These are phyloP conservation scores for Lates calcarifer DNA, from an alignment of 2,113 vertebrate species.

Conservation along the genomic window DNA sequence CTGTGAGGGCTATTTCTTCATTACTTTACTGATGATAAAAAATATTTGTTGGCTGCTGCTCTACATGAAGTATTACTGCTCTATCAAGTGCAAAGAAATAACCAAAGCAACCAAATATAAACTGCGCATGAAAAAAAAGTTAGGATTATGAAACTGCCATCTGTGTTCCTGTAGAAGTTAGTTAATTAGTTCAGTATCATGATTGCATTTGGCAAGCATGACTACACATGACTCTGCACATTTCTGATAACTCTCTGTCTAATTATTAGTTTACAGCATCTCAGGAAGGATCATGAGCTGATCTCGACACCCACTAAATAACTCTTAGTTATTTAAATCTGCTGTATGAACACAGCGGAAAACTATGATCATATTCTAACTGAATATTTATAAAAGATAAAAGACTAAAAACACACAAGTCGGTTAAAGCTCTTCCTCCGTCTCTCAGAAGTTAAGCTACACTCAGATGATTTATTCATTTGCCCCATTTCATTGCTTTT, in stretches of 20 bases:
- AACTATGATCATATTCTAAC: conserved; percentile 3
- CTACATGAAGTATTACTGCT: too few relatives aligned
- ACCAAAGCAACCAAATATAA: background rate
- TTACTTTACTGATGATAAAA: background rate
- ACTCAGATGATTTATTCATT: conserved; percentile 52
- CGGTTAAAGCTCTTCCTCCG: conserved; percentile 16
- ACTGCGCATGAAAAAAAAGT: too few relatives aligned
- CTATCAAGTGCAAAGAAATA: too few relatives aligned
- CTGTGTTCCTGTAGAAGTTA: background rate
- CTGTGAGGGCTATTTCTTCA: background rate
- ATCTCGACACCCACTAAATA: too few relatives aligned
- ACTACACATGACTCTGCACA: background rate
- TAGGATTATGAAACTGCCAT: too few relatives aligned
- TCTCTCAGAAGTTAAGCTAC: conserved; percentile 19
- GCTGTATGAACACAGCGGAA: conserved; percentile 5
- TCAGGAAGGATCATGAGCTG: too few relatives aligned
- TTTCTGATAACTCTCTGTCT: background rate
- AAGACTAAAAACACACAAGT: conserved; percentile 16
- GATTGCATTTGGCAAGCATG: background rate
- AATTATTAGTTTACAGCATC: background rate
- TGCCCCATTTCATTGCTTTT: conserved; percentile 16
- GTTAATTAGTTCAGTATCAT: background rate
- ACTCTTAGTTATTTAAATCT: background rate
- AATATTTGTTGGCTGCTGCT: too few relatives aligned
- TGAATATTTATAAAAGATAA: conserved; percentile 19